Conservation (phyloP, 2,113 vertebrate species). For the Marmota flaviventris region DNA sequence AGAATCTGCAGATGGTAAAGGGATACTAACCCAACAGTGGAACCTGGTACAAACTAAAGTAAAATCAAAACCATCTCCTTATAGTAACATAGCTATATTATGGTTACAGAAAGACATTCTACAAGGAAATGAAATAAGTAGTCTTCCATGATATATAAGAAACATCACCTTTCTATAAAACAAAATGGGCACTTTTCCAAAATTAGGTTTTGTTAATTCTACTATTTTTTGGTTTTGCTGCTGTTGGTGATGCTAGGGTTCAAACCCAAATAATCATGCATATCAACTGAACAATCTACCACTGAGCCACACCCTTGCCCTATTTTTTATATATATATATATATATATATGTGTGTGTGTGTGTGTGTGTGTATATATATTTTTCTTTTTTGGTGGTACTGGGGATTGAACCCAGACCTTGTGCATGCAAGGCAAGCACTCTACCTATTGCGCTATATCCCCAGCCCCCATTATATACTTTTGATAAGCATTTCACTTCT, state of each 20-base stretch:
- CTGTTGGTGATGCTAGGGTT: not conserved
- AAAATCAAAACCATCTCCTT: slow-evolving; percentile 51
- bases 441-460: too few relatives aligned
- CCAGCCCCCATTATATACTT: not conserved
- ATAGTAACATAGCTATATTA: not conserved
- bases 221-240: not conserved
- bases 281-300: not conserved
- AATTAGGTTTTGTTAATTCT: slow-evolving; percentile 11
- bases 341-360: too few relatives aligned
- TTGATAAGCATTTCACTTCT: slow-evolving; percentile 53
- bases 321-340: not conserved
- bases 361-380: too few relatives aligned
- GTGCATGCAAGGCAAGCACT: too few relatives aligned
- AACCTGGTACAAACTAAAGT: not conserved
- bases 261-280: not conserved
- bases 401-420: too few relatives aligned
- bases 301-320: not conserved
- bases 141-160: not conserved
- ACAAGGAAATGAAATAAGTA: slow-evolving; percentile 34
- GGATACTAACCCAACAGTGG: not conserved
- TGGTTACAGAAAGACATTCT: slow-evolving; percentile 35
- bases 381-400: too few relatives aligned
- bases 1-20: not conserved
- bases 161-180: slow-evolving; percentile 23
- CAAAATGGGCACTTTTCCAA: slow-evolving; percentile 3